A percentile compares a stretch with the other conserved stretches of the same genome.
Conservation (phyloP, 1,140 invertebrate species). For the Galendromus occidentalis region DNA sequence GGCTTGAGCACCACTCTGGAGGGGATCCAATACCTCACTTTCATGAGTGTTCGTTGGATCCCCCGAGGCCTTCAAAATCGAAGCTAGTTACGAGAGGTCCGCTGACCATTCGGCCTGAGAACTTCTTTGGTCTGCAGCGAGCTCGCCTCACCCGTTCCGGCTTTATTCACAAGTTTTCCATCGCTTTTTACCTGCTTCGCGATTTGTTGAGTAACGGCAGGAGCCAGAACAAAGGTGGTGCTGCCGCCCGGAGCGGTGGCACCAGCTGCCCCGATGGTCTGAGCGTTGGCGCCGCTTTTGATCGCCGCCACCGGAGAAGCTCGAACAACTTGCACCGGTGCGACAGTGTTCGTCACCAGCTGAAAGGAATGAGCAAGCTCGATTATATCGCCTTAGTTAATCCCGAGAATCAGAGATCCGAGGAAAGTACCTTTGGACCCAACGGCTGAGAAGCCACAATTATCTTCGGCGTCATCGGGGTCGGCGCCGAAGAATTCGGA, state of each 20-base stretch:
- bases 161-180: too few relatives aligned
- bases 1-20: too few relatives aligned
- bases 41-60: not conserved
- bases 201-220: constrained; percentile 65
- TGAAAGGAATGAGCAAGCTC: not conserved
- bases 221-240: constrained; percentile 54
- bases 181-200: not conserved
- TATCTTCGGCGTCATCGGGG: not conserved
- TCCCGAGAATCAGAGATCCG: not conserved
- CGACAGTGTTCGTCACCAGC: constrained; percentile 41
- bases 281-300: constrained; percentile 23
- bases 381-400: too few relatives aligned
- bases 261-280: not conserved
- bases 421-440: not conserved
- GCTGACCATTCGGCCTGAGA: too few relatives aligned
- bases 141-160: too few relatives aligned
- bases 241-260: constrained; percentile 7
- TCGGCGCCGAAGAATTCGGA: not conserved
- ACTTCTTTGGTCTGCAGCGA: too few relatives aligned
- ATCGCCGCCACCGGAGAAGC: constrained; percentile 62
- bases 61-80: not conserved
- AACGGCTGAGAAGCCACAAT: constrained; percentile 11
- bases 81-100: too few relatives aligned
- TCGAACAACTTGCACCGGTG: constrained; percentile 57
- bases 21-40: too few relatives aligned